These are phyloP conservation scores for Lynx canadensis DNA, from an alignment of 2,113 vertebrate genomes.

Conservation along the genomic window DNA sequence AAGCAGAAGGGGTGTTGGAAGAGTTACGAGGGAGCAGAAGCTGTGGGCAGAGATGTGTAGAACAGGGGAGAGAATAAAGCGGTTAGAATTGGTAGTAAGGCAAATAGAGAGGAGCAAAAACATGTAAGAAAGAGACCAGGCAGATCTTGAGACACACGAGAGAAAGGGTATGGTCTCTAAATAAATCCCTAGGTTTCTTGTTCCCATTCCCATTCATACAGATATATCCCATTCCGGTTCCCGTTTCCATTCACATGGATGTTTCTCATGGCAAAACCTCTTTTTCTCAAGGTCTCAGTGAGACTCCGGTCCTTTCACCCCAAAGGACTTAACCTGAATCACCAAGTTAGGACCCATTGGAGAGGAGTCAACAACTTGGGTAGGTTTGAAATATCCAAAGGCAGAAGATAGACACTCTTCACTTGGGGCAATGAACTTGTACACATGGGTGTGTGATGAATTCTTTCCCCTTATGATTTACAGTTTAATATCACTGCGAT, in stretches of 20 bases:
- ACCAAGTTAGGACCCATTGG: neutral
- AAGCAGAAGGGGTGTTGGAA: neutral
- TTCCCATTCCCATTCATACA: neutral
- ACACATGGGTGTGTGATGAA: neutral
- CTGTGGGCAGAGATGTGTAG: neutral
- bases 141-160: neutral
- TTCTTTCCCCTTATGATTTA: constrained; percentile 7
- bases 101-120: neutral
- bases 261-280: neutral
- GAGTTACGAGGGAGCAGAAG: neutral
- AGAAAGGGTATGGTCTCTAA: neutral
- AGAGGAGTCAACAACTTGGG: neutral
- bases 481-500: neutral
- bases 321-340: neutral
- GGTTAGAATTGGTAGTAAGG: neutral
- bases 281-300: neutral
- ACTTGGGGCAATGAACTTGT: neutral
- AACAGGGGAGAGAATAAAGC: neutral
- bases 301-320: constrained; percentile 17
- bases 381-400: neutral
- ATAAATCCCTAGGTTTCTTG: neutral
- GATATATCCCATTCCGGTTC: neutral
- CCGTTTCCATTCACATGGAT: neutral
- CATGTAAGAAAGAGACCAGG: neutral
- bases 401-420: neutral